These are phyloP conservation scores for Limnothrissa miodon DNA, from an alignment of 2,113 vertebrate species.

Conservation along the genomic window DNA sequence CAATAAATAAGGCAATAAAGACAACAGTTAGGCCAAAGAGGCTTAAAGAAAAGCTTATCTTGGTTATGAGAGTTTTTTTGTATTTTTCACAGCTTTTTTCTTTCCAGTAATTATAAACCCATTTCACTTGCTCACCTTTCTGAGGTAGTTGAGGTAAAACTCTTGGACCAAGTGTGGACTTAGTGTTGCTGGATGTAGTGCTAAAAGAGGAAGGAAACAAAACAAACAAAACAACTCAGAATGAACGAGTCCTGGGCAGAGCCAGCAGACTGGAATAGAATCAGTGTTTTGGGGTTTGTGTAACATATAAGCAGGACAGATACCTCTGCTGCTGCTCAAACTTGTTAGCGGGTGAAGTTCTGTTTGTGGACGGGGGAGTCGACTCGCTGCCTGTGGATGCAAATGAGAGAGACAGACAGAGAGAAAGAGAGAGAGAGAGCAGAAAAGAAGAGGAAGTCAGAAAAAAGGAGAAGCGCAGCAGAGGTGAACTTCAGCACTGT, in stretches of 20 bases:
- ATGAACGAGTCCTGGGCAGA: background rate
- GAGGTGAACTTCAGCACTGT: background rate
- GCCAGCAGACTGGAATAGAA: background rate
- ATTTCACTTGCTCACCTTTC: constrained; percentile 72
- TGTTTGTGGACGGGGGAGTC: constrained; percentile 74
- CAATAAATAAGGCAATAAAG: background rate
- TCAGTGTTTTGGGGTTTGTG: background rate
- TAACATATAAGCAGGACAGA: background rate
- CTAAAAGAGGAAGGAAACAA: constrained; percentile 55
- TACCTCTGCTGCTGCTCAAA: constrained; percentile 87
- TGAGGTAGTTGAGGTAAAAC: constrained; percentile 95
- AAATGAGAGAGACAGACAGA: constrained; percentile 5
- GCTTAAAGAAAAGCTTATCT: background rate
- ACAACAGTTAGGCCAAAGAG: background rate
- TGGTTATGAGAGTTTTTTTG: background rate
- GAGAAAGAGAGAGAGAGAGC: background rate
- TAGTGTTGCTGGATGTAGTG: constrained; percentile 73
- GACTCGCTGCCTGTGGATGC: constrained; percentile 76
- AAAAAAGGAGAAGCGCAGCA: constrained; percentile 21
- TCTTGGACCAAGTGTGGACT: constrained; percentile 85
- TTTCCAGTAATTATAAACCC: background rate
- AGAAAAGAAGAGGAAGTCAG: constrained; percentile 3
- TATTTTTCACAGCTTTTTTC: background rate
- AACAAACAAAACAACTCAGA: background rate
- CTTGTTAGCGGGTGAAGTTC: constrained; percentile 73